Base-by-base conservation (phyloP, 2,113 vertebrate species). In the Zosterops pallidus region DNA sequence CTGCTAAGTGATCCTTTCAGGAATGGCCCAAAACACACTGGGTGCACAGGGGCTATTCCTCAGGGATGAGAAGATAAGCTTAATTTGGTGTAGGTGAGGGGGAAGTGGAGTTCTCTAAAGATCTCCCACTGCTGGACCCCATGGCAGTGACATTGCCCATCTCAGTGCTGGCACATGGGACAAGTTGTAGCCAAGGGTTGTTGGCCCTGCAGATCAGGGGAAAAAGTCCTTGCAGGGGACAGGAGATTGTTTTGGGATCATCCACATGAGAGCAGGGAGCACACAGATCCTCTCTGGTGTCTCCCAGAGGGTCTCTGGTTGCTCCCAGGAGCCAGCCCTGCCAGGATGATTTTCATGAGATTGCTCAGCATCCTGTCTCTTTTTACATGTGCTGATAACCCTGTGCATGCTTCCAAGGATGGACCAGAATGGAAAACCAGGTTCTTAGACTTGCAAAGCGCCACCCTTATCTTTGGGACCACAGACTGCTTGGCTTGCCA, bases 91-190 rank as follows among this genome's bases (percentile, higher is more conserved):
- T 3, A 41, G 44, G 26, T 0, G 0, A 71, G 23, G 35, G 26
- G 53, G 44, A 71, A 88, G 31, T 1, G 2, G 52, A 28, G 33
- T 60, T 91, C 62, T 72, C 59, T 29, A 5, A 37, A 59, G 33
- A 18, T 20, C 19, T 74, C 11, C 25, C 0, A 0, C 77, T 25
- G 42, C 50, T 0, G 0, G 22, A 44, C 31, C 37, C 12, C 0
- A 0, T 46, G 41, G 14, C 1, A 4, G 62, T 37, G 78, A 25
- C 8, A 0, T 10, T 64, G 33, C 22, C 49, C 1, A 0, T 35
- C 60, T 69, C 1, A 5, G 67, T 15, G 55, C 35, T 18, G 23
- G 77, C 50, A 20, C 3, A 4, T 3, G 35, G 24, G 29, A 5
- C 6, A 5, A 56, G 14, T 4, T 60, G 71, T 39, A 22, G 56